These are phyloP conservation scores for Acropternis orthonyx DNA, from an alignment of 2,797 vertebrate species.

Conservation along the genomic window DNA sequence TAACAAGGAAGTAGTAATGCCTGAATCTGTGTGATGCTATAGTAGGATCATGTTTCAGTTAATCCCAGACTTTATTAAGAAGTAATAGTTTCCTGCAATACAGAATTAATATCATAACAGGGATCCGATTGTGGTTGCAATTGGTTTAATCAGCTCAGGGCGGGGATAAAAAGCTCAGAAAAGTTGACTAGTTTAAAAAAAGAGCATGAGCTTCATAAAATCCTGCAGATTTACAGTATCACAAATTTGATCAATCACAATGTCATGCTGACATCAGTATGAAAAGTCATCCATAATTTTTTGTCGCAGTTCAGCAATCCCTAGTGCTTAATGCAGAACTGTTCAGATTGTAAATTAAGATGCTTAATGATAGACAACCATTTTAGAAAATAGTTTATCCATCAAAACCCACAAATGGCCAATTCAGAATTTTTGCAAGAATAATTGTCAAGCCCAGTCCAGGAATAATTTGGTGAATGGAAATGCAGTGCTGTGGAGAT, in stretches of 20 bases:
- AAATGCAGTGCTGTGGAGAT: not conserved
- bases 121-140: not conserved
- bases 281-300: not conserved
- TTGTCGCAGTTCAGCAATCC: not conserved
- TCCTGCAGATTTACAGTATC: not conserved
- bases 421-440: not conserved
- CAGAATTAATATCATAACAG: not conserved
- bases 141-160: not conserved
- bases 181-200: not conserved
- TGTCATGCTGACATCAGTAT: not conserved
- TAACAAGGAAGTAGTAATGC: not conserved
- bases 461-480: not conserved
- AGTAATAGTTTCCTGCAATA: not conserved
- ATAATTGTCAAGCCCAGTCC: not conserved
- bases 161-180: not conserved
- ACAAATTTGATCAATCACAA: not conserved
- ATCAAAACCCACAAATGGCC: not conserved
- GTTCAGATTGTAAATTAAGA: not conserved
- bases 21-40: not conserved
- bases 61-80: not conserved
- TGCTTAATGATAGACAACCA: not conserved
- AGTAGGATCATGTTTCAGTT: not conserved
- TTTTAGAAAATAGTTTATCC: not conserved
- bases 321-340: not conserved
- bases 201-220: not conserved